Evolutionary conservation across 2,888 invertebrate genomes (phyloP).

Genomic region (Caenorhabditis wallacei): DNA sequence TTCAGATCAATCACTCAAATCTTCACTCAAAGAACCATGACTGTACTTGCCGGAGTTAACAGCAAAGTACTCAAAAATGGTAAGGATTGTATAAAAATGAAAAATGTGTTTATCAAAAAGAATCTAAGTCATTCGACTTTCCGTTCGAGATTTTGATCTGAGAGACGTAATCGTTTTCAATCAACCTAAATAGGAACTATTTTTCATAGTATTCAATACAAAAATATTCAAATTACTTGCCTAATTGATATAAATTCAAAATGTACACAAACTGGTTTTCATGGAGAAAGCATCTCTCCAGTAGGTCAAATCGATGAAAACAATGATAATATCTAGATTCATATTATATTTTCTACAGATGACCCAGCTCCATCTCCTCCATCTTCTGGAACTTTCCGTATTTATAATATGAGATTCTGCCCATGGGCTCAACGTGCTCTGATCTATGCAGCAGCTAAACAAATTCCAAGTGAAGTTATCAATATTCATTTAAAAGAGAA

Average conservation of each 20-base stretch:
- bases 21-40: constrained; percentile 17
- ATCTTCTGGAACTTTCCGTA: constrained; percentile 86
- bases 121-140: no score
- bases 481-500: constrained; percentile 84
- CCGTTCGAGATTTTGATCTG: no score
- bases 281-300: no score
- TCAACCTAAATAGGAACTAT: no score
- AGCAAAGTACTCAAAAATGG: constrained; percentile 46
- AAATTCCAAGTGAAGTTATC: constrained; percentile 67
- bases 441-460: constrained; percentile 39
- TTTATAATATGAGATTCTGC: constrained; percentile 92
- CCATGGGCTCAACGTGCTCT: constrained; percentile 89
- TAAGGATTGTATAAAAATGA: background rate
- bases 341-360: constrained; percentile 40
- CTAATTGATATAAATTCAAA: no score
- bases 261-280: background rate
- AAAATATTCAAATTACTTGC: no score
- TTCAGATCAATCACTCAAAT: constrained; percentile 11
- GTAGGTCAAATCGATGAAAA: no score
- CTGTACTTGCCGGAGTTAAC: constrained; percentile 40
- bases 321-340: background rate
- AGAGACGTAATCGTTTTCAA: no score
- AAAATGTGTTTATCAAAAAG: no score
- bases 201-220: no score
- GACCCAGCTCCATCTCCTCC: constrained; percentile 57